Conservation (phyloP, 1,140 invertebrate genomes). For the Lepidotrigona ventralis region DNA sequence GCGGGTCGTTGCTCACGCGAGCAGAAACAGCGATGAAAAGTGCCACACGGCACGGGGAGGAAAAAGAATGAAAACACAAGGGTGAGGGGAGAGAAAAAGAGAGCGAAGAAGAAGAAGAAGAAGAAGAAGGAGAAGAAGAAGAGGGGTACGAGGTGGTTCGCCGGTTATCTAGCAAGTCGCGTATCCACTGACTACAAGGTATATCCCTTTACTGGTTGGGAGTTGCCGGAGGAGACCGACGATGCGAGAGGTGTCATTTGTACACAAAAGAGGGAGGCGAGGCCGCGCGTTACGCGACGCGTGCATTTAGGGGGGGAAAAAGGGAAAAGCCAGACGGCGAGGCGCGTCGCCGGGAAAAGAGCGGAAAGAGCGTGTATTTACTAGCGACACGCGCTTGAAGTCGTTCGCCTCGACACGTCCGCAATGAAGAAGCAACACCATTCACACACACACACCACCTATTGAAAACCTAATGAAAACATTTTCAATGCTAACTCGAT, state of each 20-base stretch:
- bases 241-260: slow-evolving; percentile 46
- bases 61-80: neutral
- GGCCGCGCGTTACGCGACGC: slow-evolving; percentile 25
- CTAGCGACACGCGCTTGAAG: neutral
- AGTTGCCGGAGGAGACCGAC: slow-evolving; percentile 22
- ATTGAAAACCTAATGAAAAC: slow-evolving; percentile 12
- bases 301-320: slow-evolving; percentile 19
- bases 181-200: slow-evolving; percentile 50
- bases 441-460: neutral
- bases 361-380: slow-evolving; percentile 29
- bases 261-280: slow-evolving; percentile 46
- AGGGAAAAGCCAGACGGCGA: slow-evolving; percentile 13
- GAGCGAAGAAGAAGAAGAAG: neutral
- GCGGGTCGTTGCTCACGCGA: slow-evolving; percentile 2
- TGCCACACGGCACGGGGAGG: neutral
- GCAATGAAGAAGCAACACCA: neutral
- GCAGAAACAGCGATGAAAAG: slow-evolving; percentile 28
- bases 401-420: neutral
- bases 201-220: slow-evolving; percentile 46
- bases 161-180: slow-evolving; percentile 51
- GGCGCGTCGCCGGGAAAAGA: slow-evolving; percentile 16
- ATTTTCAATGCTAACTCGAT: slow-evolving; percentile 4
- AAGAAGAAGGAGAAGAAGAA: neutral
- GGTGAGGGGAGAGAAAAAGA: neutral
- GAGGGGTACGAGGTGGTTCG: neutral